phyloP scores from a whole-genome alignment of 2,113 vertebrate species.

The Falco punctatus region DNA sequence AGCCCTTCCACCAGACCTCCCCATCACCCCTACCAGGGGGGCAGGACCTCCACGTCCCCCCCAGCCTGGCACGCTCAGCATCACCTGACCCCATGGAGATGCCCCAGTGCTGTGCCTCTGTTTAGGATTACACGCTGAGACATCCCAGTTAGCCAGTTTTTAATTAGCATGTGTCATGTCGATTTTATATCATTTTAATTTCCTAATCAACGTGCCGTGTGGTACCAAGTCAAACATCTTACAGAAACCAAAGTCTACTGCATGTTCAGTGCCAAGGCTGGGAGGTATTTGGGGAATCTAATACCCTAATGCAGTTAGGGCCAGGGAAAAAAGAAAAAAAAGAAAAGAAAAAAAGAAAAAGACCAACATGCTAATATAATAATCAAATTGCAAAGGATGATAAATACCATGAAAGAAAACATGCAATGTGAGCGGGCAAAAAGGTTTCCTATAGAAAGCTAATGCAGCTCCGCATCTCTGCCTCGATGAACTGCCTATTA shows the following conservation, averaged over 20 bases:
- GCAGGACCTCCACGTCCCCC: not conserved
- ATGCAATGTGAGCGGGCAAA: not conserved
- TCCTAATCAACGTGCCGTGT: not conserved
- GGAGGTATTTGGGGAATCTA: not conserved
- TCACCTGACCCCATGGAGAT: not conserved
- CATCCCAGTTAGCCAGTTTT: not conserved
- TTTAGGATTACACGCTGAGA: not conserved
- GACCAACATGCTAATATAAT: not conserved
- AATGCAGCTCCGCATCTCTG: not conserved
- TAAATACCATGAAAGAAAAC: not conserved
- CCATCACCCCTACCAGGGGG: accelerated
- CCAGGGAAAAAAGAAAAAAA: not conserved
- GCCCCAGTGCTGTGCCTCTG: not conserved
- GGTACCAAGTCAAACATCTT: not conserved
- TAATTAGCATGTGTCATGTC: not conserved
- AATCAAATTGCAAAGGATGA: not conserved
- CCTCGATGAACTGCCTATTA: not conserved
- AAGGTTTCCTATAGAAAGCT: not conserved
- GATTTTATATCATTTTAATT: not conserved
- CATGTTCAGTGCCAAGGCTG: not conserved
- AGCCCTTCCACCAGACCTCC: not conserved
- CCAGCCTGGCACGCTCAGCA: not conserved
- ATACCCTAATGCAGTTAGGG: not conserved
- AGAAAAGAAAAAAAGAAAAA: not conserved
- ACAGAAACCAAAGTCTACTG: not conserved